Evolutionary conservation across 2,888 invertebrate genomes (phyloP).

Genomic region (Orthosia gothica): DNA sequence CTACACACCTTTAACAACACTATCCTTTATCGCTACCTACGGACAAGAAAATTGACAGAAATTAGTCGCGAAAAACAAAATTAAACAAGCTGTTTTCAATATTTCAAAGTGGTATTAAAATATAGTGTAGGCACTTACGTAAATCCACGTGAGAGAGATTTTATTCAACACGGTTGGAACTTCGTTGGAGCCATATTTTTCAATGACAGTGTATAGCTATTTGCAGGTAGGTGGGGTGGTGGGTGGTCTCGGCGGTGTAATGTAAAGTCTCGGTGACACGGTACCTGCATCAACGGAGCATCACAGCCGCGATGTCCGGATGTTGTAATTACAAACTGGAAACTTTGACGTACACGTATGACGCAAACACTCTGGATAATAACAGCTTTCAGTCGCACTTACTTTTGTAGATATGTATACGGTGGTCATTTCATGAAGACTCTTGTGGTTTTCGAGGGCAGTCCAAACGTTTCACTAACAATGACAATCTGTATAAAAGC

Average conservation of each 20-base stretch:
- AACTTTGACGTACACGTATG: conserved; percentile 51
- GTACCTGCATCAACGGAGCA: conserved; percentile 69
- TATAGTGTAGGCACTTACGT: background rate
- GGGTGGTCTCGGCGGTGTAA: conserved; percentile 69
- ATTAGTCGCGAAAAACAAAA: background rate
- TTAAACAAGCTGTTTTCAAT: conserved; percentile 15
- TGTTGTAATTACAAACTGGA: conserved; percentile 53
- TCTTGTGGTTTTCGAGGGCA: conserved; percentile 9
- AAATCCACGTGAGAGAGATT: conserved; percentile 32
- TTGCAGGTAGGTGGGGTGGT: conserved; percentile 38
- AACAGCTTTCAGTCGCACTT: conserved; percentile 23
- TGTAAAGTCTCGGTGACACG: conserved; percentile 70
- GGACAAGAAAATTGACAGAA: conserved; percentile 8
- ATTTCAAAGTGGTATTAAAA: conserved; percentile 19
- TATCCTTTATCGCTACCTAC: background rate
- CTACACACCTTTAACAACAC: background rate
- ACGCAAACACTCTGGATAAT: conserved; percentile 37
- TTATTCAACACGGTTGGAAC: conserved; percentile 43
- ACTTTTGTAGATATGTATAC: background rate
- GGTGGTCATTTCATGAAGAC: conserved; percentile 14
- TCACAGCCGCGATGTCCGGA: conserved; percentile 39
- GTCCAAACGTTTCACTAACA: background rate
- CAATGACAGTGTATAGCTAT: conserved; percentile 63
- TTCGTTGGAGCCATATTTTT: conserved; percentile 63
- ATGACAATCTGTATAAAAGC: background rate